A percentile compares a stretch with the other conserved stretches of the same genome.
These are phyloP conservation scores for Struthidea cinerea DNA, from an alignment of 2,113 vertebrate species.

Conservation along the genomic window DNA sequence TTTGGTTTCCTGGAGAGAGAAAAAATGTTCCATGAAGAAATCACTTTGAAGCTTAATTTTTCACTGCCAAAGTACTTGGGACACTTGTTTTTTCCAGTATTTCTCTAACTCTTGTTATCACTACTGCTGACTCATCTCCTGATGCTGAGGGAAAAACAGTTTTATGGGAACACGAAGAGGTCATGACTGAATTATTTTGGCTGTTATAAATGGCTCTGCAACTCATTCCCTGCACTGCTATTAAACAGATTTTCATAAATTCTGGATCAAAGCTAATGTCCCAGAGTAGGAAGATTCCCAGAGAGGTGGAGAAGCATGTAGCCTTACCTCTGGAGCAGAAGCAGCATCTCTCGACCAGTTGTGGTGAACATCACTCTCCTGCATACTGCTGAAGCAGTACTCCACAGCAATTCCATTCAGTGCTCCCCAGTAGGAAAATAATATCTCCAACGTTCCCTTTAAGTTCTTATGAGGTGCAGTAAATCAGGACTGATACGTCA, in stretches of 20 bases:
- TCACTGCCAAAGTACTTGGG: conserved; percentile 60
- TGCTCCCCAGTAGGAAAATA: not conserved
- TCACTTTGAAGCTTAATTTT: conserved; percentile 64
- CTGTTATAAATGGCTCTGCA: conserved; percentile 27
- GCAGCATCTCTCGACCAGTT: not conserved
- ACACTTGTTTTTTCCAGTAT: conserved; percentile 62
- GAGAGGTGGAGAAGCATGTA: not conserved
- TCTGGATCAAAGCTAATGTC: not conserved
- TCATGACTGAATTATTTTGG: conserved; percentile 54
- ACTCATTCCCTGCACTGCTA: not conserved
- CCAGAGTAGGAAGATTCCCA: not conserved
- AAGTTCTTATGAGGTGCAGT: not conserved
- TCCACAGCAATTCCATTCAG: not conserved
- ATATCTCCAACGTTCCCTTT: not conserved
- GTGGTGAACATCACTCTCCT: not conserved
- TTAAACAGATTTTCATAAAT: not conserved
- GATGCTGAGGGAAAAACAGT: conserved; percentile 53
- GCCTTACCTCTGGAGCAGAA: not conserved
- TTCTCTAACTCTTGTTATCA: conserved; percentile 61
- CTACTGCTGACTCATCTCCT: conserved; percentile 71
- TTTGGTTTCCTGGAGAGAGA: conserved; percentile 54
- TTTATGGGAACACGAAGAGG: conserved; percentile 51
- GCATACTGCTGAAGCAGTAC: not conserved
- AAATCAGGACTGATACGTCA: not conserved
- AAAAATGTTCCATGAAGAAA: conserved; percentile 66